phyloP scores from a whole-genome alignment of 2,113 vertebrate genomes.

The Perognathus longimembris region DNA sequence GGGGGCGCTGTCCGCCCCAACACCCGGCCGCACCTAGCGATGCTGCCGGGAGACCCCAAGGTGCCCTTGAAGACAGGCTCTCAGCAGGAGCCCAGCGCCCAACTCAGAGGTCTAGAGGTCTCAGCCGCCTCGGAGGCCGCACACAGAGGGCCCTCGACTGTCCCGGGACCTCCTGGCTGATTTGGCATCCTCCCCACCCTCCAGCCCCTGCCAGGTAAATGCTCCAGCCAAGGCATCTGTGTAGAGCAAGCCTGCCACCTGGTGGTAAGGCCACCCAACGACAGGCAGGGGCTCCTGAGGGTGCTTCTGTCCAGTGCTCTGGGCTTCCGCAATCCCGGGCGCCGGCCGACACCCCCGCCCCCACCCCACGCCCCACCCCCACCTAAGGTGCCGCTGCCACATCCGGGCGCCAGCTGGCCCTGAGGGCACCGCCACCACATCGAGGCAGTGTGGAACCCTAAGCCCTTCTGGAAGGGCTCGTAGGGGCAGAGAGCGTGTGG shows the following conservation, averaged over 20 bases:
- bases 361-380: too few species aligned
- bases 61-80: neutral
- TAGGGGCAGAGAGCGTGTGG: neutral
- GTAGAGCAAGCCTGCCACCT: conserved; percentile 82
- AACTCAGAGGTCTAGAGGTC: neutral
- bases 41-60: neutral
- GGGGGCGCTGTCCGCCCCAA: conserved; percentile 50
- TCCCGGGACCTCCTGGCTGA: neutral
- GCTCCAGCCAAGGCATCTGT: conserved; percentile 55
- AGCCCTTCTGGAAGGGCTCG: neutral
- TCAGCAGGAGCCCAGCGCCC: neutral
- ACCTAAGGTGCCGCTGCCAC: too few species aligned
- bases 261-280: conserved; percentile 72
- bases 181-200: conserved; percentile 39
- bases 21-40: neutral
- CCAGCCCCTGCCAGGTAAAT: conserved; percentile 73
- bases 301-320: neutral
- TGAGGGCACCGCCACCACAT: neutral
- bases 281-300: conserved; percentile 65
- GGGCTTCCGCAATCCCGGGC: neutral
- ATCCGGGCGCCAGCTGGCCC: neutral
- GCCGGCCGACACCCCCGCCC: neutral
- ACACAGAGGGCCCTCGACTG: neutral
- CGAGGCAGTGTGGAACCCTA: neutral
- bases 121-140: neutral